Evolutionary conservation across 2,113 vertebrate species (phyloP), one percentile per base, ranked within the genome.

Genomic region (Sturnira hondurensis): DNA sequence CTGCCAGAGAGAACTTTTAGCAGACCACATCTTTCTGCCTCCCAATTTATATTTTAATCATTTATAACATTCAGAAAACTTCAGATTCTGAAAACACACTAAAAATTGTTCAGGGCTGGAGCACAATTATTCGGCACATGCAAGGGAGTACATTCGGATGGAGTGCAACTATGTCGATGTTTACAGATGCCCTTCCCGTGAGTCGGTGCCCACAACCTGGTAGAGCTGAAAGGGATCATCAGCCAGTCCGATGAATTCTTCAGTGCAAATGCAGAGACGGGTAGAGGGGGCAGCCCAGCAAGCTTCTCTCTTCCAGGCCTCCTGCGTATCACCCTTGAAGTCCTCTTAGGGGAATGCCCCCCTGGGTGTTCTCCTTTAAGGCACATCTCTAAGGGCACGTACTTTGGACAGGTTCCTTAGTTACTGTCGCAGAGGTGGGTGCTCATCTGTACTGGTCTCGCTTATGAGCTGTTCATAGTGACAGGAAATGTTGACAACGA

Each of bases 31-130:
- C 20, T 70, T 31, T 82, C 24, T 20, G 36, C 12, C 56, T 17
- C 38, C 19, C 3, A 4, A 73, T 93, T 73, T 76, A 77, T 81
- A 52, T 86, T 58, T 78, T 58, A 50, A 70, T 16, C 11, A 31
- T 47, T 86, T 71, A 45, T 76, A 81, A 83, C 19, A n/a, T 58
- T 70, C 7, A 74, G 47, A 65, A 83, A 94, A 52, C 14, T 91
- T 68, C 20, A 61, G 54, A 58, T 47, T 77, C 31, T 82, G 15
- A 65, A 89, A 61, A 36, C 12, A 33, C 58, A 52, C n/a, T 3
- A 33, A 65, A 56, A 45, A 70, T 9, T 50, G 31, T 16, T 52
- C 16, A 83, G 33, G 2, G 7, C 54, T 86, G 43, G n/a, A 19
- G 26, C 17, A 28, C 2, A 1, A 10, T 67, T 81, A 11, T 36